Conservation (phyloP, 2,888 invertebrate genomes). For the Sarcophaga carnaria region DNA sequence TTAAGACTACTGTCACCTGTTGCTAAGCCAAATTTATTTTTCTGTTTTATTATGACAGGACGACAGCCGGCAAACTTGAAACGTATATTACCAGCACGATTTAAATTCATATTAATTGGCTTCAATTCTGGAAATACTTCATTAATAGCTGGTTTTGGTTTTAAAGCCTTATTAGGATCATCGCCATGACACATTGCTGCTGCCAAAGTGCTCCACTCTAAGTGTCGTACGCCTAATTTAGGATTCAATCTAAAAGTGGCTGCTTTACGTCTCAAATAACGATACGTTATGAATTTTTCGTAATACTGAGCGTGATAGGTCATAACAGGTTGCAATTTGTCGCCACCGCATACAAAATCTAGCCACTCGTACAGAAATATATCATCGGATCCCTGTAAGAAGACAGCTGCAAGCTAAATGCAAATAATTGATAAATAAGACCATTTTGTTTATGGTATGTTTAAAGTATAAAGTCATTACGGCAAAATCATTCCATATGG, state of each 20-base stretch:
- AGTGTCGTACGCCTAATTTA: constrained; percentile 76
- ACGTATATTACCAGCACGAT: constrained; percentile 78
- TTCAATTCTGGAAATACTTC: constrained; percentile 76
- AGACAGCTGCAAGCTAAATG: constrained; percentile 76
- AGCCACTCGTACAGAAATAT: constrained; percentile 81
- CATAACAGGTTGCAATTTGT: constrained; percentile 79
- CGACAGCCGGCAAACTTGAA: constrained; percentile 80
- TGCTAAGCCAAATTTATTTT: constrained; percentile 64
- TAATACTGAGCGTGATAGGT: constrained; percentile 76
- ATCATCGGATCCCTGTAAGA: constrained; percentile 78
- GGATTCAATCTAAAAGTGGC: constrained; percentile 76
- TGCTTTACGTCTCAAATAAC: constrained; percentile 71
- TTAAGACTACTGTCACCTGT: neutral
- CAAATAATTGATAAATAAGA: neutral
- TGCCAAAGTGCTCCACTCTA: constrained; percentile 78
- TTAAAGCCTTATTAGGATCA: constrained; percentile 77
- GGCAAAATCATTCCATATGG: constrained; percentile 76
- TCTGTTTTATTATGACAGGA: constrained; percentile 77
- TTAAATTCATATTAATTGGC: constrained; percentile 74
- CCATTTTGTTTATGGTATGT: neutral
- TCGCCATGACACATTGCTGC: constrained; percentile 78
- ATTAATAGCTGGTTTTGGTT: constrained; percentile 73
- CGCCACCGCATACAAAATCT: constrained; percentile 78
- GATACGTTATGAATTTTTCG: constrained; percentile 74
- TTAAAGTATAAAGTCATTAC: constrained; percentile 65